These are phyloP conservation scores for Hydropsyche tenuis DNA, from an alignment of 1,140 invertebrate genomes.

Conservation along the genomic window DNA sequence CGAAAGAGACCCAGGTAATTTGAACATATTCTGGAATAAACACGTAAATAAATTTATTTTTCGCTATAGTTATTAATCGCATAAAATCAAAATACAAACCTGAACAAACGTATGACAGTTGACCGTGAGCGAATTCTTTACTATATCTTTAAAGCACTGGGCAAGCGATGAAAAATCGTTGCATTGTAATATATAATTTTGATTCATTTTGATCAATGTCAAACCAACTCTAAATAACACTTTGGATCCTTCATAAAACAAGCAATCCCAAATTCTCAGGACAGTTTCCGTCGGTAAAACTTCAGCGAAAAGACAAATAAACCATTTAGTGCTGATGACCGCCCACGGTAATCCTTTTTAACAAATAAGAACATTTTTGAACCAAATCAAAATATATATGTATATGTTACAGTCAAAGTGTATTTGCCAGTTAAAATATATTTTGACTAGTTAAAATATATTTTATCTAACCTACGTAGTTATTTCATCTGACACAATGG, in stretches of 20 bases:
- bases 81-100: slow-evolving; percentile 61
- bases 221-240: slow-evolving; percentile 84
- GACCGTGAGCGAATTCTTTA: slow-evolving; percentile 72
- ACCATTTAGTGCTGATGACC: slow-evolving; percentile 91
- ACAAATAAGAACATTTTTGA: not conserved
- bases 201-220: slow-evolving; percentile 79
- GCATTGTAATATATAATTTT: slow-evolving; percentile 72
- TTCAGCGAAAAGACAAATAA: slow-evolving; percentile 91
- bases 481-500: too few relatives aligned
- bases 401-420: not conserved
- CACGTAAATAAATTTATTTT: too few relatives aligned
- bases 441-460: too few relatives aligned
- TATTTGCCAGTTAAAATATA: too few relatives aligned
- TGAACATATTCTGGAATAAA: slow-evolving; percentile 77
- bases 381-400: not conserved
- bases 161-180: slow-evolving; percentile 77
- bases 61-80: not conserved
- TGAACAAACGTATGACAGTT: slow-evolving; percentile 87
- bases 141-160: slow-evolving; percentile 79
- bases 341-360: slow-evolving; percentile 73
- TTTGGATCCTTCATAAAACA: slow-evolving; percentile 93
- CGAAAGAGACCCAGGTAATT: slow-evolving; percentile 76
- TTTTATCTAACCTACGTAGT: too few relatives aligned
- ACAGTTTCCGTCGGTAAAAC: slow-evolving; percentile 92
- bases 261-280: slow-evolving; percentile 91